phyloP scores from a whole-genome alignment of 1,140 invertebrate species.

The Brachionus calyciflorus region DNA sequence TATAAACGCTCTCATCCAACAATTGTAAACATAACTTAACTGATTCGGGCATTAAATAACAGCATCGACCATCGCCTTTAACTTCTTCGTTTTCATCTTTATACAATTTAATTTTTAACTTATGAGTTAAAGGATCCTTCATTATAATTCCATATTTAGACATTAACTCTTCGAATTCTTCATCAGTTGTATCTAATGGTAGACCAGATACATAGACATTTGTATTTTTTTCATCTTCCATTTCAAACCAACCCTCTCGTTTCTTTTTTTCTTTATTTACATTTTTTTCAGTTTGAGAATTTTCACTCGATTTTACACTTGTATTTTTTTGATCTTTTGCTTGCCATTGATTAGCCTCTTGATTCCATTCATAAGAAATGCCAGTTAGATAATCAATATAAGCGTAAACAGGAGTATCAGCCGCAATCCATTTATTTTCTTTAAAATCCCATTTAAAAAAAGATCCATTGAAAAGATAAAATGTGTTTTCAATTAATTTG shows the following conservation, averaged over 20 bases:
- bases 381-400: conserved; percentile 45
- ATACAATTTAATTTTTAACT: conserved; percentile 93
- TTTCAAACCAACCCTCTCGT: conserved; percentile 79
- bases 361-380: conserved; percentile 42
- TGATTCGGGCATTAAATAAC: conserved; percentile 94
- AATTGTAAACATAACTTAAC: conserved; percentile 86
- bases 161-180: conserved; percentile 76
- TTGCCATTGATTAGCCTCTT: conserved; percentile 32
- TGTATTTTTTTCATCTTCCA: conserved; percentile 85
- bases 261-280: conserved; percentile 15
- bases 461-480: conserved; percentile 41
- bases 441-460: conserved; percentile 37
- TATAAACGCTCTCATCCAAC: conserved; percentile 79
- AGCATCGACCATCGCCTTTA: conserved; percentile 94
- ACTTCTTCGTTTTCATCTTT: conserved; percentile 70
- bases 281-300: background rate
- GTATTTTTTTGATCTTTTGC: background rate
- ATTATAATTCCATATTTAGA: conserved; percentile 92
- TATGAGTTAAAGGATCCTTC: conserved; percentile 74
- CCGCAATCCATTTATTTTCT: conserved; percentile 7
- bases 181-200: conserved; percentile 79
- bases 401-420: background rate
- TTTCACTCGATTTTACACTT: background rate
- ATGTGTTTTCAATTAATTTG: conserved; percentile 29
- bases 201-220: conserved; percentile 95